phyloP scores from a whole-genome alignment of 2,888 invertebrate species.

The Acanthococcus lagerstroemiae region DNA sequence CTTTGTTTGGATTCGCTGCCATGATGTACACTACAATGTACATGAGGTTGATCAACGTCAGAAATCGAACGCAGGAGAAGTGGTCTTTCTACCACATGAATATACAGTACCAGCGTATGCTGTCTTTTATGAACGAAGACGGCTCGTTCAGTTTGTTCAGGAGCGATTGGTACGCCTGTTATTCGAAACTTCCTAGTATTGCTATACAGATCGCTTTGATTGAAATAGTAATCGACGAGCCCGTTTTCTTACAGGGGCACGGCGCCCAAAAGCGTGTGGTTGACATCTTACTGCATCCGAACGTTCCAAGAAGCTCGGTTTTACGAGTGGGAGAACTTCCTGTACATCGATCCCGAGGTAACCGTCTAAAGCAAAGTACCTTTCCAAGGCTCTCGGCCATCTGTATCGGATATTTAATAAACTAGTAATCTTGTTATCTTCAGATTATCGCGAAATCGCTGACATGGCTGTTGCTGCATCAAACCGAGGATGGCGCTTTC shows the following conservation, averaged over 20 bases:
- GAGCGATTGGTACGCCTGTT: constrained; percentile 65
- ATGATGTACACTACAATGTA: constrained; percentile 85
- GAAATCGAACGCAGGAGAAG: constrained; percentile 68
- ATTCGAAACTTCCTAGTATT: not conserved
- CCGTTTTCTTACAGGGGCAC: constrained; percentile 70
- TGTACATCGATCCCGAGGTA: constrained; percentile 82
- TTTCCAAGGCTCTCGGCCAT: too few relatives aligned
- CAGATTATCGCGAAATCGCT: constrained; percentile 68
- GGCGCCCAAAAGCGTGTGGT: constrained; percentile 77
- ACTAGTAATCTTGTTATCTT: constrained; percentile 39
- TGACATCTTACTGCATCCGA: constrained; percentile 82
- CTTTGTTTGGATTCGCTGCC: constrained; percentile 92
- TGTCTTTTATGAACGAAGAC: constrained; percentile 81
- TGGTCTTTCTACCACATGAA: constrained; percentile 81
- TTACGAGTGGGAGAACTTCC: constrained; percentile 93
- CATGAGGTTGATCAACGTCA: constrained; percentile 81
- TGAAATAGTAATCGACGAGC: too few relatives aligned
- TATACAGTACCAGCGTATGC: constrained; percentile 75
- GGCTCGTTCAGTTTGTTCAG: constrained; percentile 86
- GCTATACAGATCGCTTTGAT: not conserved
- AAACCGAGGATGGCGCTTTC: constrained; percentile 76
- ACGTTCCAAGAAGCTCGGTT: constrained; percentile 85
- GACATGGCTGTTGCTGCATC: constrained; percentile 75
- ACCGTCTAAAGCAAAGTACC: too few relatives aligned
- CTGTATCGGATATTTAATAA: too few relatives aligned